Evolutionary conservation across 2,113 vertebrate species (phyloP), one percentile per base, ranked within the genome.

Genomic region (Megaceryle maxima): DNA sequence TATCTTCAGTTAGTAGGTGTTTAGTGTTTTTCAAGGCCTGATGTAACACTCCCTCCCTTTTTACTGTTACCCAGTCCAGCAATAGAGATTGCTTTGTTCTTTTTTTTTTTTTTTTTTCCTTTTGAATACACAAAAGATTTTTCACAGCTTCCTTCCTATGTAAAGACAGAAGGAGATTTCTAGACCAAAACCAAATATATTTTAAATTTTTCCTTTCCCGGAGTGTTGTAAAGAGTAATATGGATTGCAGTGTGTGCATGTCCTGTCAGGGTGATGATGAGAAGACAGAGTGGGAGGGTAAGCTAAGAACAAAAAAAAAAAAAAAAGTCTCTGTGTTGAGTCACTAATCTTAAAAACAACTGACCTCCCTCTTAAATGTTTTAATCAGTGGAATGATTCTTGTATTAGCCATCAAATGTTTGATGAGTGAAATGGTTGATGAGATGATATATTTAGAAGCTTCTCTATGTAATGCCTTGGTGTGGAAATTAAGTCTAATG

Each of bases 51-150:
- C 92, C 80, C 88, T 94, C 70, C 81, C 50, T 91, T 87, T 84
- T 91, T 72, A 46, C 89, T 92, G 80, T 79, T 96, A 90, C 64
- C 80, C 80, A 82, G 86, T 26, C 86, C 82, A 70, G 77, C 81
- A 82, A 92, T 89, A 96, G 95, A 89, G 96, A 69, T 93, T 50
- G 90, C 94, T 94, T 94, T 96, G 91, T 96, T 95, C 87, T 86
- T 87, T 77, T 59, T 70, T 35, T 33, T 59, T 70, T 35, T 33
- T 48, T 88, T 78, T 50, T 69, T 3, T 25, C 44, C 74, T 48
- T 87, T 86, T 91, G 86, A 95, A 94, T 93, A 41, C 86, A 91
- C 90, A 92, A 80, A 94, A 96, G 69, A 84, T 96, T 94, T 94
- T 95, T 91, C 88, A 63, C 87, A 84, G 91, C 53, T 94, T 93